phyloP scores from a whole-genome alignment of 1,140 invertebrate species.

The Contarinia nasturtii region DNA sequence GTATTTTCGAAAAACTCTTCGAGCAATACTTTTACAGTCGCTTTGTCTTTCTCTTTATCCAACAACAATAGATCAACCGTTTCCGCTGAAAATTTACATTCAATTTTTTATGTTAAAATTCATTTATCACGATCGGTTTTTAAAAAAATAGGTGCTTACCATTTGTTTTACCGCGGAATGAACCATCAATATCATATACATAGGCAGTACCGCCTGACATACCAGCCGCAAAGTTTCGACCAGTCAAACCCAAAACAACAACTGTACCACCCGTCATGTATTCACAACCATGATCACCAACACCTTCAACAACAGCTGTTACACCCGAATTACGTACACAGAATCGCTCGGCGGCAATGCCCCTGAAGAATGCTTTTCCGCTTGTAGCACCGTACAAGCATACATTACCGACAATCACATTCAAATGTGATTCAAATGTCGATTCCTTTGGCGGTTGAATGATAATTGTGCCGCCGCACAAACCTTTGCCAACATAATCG shows the following conservation, averaged over 20 bases:
- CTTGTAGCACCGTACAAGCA: slow-evolving; percentile 93
- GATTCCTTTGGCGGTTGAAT: slow-evolving; percentile 82
- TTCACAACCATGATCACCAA: slow-evolving; percentile 98
- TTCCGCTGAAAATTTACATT: slow-evolving; percentile 39
- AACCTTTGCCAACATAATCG: slow-evolving; percentile 90
- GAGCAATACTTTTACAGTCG: slow-evolving; percentile 58
- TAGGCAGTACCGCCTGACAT: slow-evolving; percentile 96
- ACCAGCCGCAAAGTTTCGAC: slow-evolving; percentile 95
- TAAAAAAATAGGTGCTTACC: too few relatives aligned
- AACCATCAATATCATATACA: slow-evolving; percentile 76
- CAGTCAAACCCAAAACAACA: slow-evolving; percentile 83
- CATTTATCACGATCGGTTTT: too few relatives aligned
- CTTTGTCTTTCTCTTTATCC: slow-evolving; percentile 58
- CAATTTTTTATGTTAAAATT: too few relatives aligned
- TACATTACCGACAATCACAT: slow-evolving; percentile 96
- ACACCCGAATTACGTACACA: slow-evolving; percentile 95
- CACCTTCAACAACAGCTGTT: slow-evolving; percentile 76
- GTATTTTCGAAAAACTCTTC: slow-evolving; percentile 81
- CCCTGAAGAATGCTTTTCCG: slow-evolving; percentile 87
- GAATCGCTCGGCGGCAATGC: slow-evolving; percentile 93
- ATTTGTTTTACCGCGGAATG: slow-evolving; percentile 75
- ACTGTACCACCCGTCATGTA: slow-evolving; percentile 96
- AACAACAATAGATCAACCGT: slow-evolving; percentile 76
- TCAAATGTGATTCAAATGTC: slow-evolving; percentile 71
- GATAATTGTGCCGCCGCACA: slow-evolving; percentile 88